Base-by-base conservation (phyloP, 1,140 invertebrate genomes). In the Philotrypesis tridentata region DNA sequence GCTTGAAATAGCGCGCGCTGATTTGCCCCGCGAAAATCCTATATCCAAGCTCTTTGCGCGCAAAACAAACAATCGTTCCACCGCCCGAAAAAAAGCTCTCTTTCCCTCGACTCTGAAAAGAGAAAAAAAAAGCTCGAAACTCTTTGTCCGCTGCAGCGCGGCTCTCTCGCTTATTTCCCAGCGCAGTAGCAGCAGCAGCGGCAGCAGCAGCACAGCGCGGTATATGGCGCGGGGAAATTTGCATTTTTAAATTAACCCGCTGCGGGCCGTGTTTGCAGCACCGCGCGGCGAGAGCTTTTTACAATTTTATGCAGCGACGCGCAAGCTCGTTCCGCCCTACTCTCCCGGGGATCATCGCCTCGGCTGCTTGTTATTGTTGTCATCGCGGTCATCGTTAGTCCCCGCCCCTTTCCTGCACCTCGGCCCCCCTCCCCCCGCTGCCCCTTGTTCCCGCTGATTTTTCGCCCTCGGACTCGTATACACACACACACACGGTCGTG, bases 241-340 rank as follows among this genome's bases (percentile, higher is more conserved):
- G 90, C 91, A 92, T 91, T 92, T 92, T 91, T 91, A 92, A 92
- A 92, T 91, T 92, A 91, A 91, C 91, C 89, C 89, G 90, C 48
- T 7, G 6, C 61, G 61, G 25, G 87, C 87, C 88, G 89, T 91
- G 91, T 91, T 91, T 91, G 90, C 89, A 89, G 90, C 90, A 84
- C 79, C 83, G 83, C 83, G 83, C 80, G 83, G 85, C 76, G 60
- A 72, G 85, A 83, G 87, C 88, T 81, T 89, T 92, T 89, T 88
- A 89, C 89, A 90, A 91, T 92, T 91, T 91, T 91, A 91, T 91
- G 90, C 89, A 88, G 87, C 84, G 86, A 88, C 89, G 85, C 71
- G 37, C 29, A 48, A 72, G 40, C 70, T 72, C 23, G 0, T 23
- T 21, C 21, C 21, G 0, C 12, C 70, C 11, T 21, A 21, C 65